These are phyloP conservation scores for Pseudopipra pipra DNA, from an alignment of 2,113 vertebrate genomes.

Conservation along the genomic window DNA sequence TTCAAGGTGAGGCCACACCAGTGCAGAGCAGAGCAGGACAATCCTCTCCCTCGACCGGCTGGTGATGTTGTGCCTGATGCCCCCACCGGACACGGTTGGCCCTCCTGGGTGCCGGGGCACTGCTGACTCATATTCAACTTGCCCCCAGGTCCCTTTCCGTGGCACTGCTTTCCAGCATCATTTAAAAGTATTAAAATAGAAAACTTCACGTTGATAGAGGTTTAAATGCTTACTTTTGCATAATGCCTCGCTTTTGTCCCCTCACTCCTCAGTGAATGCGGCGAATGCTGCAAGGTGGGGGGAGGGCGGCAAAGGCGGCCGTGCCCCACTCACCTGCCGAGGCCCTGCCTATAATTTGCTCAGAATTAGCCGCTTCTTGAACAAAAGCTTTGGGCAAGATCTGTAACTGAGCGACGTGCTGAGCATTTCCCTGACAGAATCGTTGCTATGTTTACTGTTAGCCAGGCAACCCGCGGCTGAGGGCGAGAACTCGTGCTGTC, in stretches of 20 bases:
- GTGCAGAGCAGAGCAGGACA: no score
- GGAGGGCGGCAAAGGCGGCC: neutral
- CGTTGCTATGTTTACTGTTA: neutral
- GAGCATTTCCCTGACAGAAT: neutral
- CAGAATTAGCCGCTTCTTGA: neutral
- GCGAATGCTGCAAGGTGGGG: neutral
- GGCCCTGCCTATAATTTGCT: neutral
- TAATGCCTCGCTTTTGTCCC: neutral
- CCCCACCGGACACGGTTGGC: no score
- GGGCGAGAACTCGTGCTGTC: neutral
- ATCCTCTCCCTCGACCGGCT: no score
- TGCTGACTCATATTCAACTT: no score
- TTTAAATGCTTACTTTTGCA: neutral
- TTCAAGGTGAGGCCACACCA: no score
- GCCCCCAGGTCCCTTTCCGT: no score
- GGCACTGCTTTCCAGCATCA: neutral
- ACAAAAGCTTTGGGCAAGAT: neutral
- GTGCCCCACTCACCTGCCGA: neutral
- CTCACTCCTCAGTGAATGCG: neutral
- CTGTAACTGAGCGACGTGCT: neutral
- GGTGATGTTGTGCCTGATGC: no score
- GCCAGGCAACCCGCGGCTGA: neutral
- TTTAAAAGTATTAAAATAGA: neutral
- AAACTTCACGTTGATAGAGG: neutral
- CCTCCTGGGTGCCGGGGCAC: no score